Base-by-base conservation (phyloP, 2,888 invertebrate genomes). In the Siphonodentalium dalli region DNA sequence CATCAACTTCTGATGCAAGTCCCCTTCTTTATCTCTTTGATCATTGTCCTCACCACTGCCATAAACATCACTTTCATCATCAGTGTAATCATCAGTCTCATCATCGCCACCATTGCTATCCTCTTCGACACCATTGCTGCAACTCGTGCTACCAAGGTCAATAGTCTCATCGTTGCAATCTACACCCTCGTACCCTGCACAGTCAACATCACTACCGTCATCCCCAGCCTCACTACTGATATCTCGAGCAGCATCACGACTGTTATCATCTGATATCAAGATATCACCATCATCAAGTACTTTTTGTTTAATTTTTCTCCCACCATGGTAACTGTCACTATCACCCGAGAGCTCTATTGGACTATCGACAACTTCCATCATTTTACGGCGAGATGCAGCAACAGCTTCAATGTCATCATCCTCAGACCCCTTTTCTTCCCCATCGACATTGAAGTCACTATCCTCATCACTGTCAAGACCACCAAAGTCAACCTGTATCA, bases 391-490 rank as follows among this genome's bases (percentile, higher is more conserved):
- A 9, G 8, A n/a, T 9, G 8, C 18, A 9, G 13, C 15, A n/a
- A 9, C 9, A n/a, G n/a, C n/a, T n/a, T n/a, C n/a, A 20, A 9
- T 37, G 18, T 42, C 37, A 29, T 43, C 46, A 18, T 57, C 63
- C 28, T 38, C 54, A 34, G 23, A 24, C n/a, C 26, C 44, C n/a
- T 61, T 54, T n/a, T 54, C 50, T 38, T 65, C 60, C 27, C 50
- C 37, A 9, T 58, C 66, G 20, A 75, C 71, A 48, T 93, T 87
- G 83, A 94, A 95, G 83, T 95, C 95, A 56, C 93, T 94, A 82
- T 95, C 95, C 78, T 95, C 93, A 0, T 93, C 93, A 78, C 93
- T 93, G 80, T 92, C 92, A 31, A 90, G 93, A 83, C 92, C 92
- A 18, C 74, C 80, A 71, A 83, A 81, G 64, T 80, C 74, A 3